phyloP scores from a whole-genome alignment of 2,113 vertebrate genomes.

The Oreotrochilus melanogaster region DNA sequence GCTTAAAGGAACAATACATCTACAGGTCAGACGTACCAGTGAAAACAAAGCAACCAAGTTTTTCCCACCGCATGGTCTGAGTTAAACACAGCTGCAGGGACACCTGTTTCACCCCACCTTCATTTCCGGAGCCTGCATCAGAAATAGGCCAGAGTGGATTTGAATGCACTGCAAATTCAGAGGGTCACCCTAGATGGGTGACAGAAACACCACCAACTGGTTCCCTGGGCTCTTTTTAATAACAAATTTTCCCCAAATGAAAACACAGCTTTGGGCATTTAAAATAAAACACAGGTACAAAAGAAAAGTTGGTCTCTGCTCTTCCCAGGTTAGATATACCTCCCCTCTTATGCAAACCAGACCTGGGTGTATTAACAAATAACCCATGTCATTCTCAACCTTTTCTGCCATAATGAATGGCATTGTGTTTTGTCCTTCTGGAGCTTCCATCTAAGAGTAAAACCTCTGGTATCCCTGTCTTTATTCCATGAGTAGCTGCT shows the following conservation, averaged over 20 bases:
- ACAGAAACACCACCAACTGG: neutral
- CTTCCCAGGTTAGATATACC: neutral
- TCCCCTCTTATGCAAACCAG: neutral
- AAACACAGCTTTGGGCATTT: neutral
- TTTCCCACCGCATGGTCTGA: fast-evolving
- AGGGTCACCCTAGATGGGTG: neutral
- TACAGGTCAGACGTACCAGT: neutral
- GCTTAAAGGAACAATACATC: neutral
- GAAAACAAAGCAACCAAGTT: neutral
- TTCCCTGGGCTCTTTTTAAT: neutral
- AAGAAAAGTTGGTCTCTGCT: neutral
- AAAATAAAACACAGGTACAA: neutral
- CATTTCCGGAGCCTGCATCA: neutral
- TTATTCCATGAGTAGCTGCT: neutral
- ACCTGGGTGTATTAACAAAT: neutral
- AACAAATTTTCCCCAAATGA: neutral
- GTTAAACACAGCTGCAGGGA: neutral
- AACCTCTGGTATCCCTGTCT: neutral
- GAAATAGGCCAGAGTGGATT: neutral
- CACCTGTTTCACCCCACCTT: neutral
- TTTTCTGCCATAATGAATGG: neutral
- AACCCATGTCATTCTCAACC: neutral
- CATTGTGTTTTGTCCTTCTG: neutral
- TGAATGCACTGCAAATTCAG: neutral
- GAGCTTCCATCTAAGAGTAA: neutral